phyloP scores from a whole-genome alignment of 2,797 vertebrate species.

The Triplophysa yarkandensis region DNA sequence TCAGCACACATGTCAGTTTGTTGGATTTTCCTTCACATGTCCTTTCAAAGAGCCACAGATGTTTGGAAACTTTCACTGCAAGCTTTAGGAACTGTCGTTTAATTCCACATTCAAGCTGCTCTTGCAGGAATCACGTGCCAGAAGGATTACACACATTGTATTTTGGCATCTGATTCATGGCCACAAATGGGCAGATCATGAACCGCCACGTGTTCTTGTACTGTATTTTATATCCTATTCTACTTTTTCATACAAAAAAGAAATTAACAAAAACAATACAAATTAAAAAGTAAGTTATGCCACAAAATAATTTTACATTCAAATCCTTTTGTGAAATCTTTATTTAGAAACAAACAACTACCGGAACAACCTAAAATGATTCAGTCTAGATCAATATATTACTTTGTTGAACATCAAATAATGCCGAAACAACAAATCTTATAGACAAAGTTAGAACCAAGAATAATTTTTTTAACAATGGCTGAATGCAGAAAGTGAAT shows the following conservation, averaged over 20 bases:
- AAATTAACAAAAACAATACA: too few relatives aligned
- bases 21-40: slow-evolving; percentile 14
- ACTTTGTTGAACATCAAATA: slow-evolving; percentile 8
- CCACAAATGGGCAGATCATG: slow-evolving; percentile 43
- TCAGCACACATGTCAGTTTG: background rate
- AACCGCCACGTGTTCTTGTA: background rate
- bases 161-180: slow-evolving; percentile 44
- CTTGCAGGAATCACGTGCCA: slow-evolving; percentile 43
- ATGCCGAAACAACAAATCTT: slow-evolving; percentile 23
- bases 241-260: too few relatives aligned
- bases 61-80: slow-evolving; percentile 38
- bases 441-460: background rate
- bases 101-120: slow-evolving; percentile 52
- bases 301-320: too few relatives aligned
- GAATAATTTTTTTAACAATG: background rate
- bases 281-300: too few relatives aligned
- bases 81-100: slow-evolving; percentile 44
- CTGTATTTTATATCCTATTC: background rate
- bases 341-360: too few relatives aligned
- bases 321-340: too few relatives aligned
- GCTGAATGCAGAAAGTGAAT: background rate
- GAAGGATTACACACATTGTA: slow-evolving; percentile 50
- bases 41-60: slow-evolving; percentile 46
- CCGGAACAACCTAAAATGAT: too few relatives aligned
- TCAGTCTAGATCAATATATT: too few relatives aligned